Base-by-base conservation (phyloP, 2,113 vertebrate species). In the Acinonyx jubatus region DNA sequence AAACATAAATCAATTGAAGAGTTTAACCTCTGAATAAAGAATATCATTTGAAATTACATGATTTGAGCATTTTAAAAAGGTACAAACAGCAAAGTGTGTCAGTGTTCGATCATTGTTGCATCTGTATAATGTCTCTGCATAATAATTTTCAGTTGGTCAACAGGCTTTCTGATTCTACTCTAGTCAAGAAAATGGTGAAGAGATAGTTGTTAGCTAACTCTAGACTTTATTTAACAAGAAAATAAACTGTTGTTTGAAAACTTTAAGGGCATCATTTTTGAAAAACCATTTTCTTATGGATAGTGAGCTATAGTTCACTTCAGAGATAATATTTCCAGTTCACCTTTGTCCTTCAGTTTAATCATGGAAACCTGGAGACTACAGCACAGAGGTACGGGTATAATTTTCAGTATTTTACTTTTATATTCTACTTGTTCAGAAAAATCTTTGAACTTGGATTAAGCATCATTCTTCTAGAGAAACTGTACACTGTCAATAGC, bases 341-440 rank as follows among this genome's bases (percentile, higher is more conserved):
- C 8, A 45, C 65, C 33, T 80, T 65, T 65, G 15, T 83, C 33
- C 21, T 68, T 85, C 61, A 57, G 16, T 89, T 96, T 50, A 74
- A n/a, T 63, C 16, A 31, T 36, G 19, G n/a, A 69, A 91, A 91
- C 5, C 21, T 38, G n/a, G 23, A 55, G 14, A 96, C 65, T 87
- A 83, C 25, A 55, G 68, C 15, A 3, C 4, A 69, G 38, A 57
- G 8, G 38, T 66, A 57, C 1, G 9, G 31, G 55, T 52, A 21
- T 69, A 65, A 93, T 48, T 86, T 94, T 90, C 5, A 55, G 80
- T 63, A 73, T 21, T 92, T 3, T 6, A 85, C 85, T 81, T 96
- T 93, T 91, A 79, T 93, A 82, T 82, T 96, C 55, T 12, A 63
- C 5, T 81, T 76, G 38, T 89, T 91, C 23, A 87, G 31, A 69